These are phyloP conservation scores for Podocnemis expansa DNA, from an alignment of 2,113 vertebrate genomes.

Conservation along the genomic window DNA sequence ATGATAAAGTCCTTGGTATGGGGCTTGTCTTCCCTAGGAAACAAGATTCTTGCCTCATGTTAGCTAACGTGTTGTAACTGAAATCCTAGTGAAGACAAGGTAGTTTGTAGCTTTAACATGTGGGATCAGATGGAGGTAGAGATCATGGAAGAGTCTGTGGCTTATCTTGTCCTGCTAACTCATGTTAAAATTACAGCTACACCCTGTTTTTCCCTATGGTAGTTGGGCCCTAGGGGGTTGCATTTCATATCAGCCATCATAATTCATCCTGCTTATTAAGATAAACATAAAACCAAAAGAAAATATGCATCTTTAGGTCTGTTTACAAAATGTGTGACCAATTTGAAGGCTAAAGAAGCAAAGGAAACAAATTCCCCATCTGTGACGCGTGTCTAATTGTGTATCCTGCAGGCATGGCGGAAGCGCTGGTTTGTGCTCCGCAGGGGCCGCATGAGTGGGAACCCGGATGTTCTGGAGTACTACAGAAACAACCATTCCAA, in stretches of 20 bases:
- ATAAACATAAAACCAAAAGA: neutral
- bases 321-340: rapidly evolving
- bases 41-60: neutral
- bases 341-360: neutral
- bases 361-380: neutral
- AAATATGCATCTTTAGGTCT: neutral
- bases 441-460: slow-evolving; percentile 92
- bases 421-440: slow-evolving; percentile 97
- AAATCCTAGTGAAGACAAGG: neutral
- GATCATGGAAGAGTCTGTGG: neutral
- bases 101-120: neutral
- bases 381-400: neutral
- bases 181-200: neutral
- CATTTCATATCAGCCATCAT: neutral
- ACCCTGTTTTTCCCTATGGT: neutral
- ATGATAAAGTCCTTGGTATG: neutral
- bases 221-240: neutral
- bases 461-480: slow-evolving; percentile 95
- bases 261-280: neutral
- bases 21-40: neutral
- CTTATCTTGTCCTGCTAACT: neutral
- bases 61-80: neutral
- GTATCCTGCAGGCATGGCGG: slow-evolving; percentile 88
- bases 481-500: slow-evolving; percentile 90
- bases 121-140: neutral